These are phyloP conservation scores for Melanocharis versteri DNA, from an alignment of 2,113 vertebrate species.

Conservation along the genomic window DNA sequence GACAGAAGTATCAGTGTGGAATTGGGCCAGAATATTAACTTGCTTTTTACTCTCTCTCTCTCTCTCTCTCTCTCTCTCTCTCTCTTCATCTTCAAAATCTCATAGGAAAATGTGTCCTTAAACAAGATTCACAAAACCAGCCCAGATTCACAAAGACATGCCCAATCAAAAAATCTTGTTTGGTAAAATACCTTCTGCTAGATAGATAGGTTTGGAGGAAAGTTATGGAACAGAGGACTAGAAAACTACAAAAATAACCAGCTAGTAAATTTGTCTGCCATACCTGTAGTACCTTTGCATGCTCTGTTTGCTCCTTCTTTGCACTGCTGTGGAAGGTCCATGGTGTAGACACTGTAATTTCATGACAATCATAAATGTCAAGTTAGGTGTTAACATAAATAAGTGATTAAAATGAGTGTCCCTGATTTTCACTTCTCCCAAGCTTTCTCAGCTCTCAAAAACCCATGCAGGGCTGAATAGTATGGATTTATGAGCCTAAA, in stretches of 20 bases:
- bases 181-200: not conserved
- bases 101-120: not conserved
- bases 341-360: not conserved
- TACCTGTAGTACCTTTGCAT: not conserved
- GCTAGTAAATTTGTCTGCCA: not conserved
- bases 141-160: not conserved
- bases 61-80: not conserved
- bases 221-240: not conserved
- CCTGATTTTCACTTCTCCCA: not conserved
- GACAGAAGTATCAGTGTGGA: not conserved
- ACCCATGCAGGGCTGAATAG: not conserved
- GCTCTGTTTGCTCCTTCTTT: not conserved
- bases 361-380: not conserved
- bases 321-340: not conserved
- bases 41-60: not conserved
- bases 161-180: not conserved
- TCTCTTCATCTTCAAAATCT: not conserved
- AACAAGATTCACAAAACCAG: not conserved
- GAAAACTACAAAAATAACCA: not conserved
- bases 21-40: not conserved
- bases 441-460: not conserved
- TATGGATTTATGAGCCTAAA: not conserved
- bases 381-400: not conserved
- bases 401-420: not conserved
- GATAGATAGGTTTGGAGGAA: not conserved